A percentile compares a stretch with the other conserved stretches of the same genome.
These are phyloP conservation scores for Papilio polytes DNA, from an alignment of 1,140 invertebrate genomes.

Conservation along the genomic window DNA sequence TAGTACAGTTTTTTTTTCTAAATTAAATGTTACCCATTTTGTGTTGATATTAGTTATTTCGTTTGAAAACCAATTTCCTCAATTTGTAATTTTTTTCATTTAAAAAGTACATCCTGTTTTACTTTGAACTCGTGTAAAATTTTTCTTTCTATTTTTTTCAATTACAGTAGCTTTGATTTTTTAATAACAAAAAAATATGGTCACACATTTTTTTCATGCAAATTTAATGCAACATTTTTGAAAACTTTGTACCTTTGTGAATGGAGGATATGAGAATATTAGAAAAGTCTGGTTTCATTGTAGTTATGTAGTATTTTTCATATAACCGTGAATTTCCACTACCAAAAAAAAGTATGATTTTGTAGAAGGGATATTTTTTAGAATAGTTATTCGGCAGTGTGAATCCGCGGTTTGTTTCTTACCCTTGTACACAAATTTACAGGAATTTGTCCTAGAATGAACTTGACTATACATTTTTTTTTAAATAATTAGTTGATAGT, in stretches of 20 bases:
- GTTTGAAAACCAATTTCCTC: background rate
- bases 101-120: background rate
- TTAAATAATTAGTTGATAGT: constrained; percentile 9
- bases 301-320: background rate
- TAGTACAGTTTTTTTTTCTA: background rate
- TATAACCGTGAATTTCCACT: background rate
- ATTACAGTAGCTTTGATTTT: background rate
- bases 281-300: background rate
- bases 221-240: background rate
- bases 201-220: background rate
- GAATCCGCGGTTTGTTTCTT: background rate
- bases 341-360: background rate
- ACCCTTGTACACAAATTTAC: constrained; percentile 11
- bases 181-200: background rate
- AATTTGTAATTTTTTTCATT: background rate
- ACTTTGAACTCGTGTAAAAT: background rate
- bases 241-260: background rate
- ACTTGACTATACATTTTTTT: background rate
- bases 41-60: constrained; percentile 10
- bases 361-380: background rate
- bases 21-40: constrained; percentile 7
- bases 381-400: background rate
- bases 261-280: background rate
- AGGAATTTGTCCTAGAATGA: constrained; percentile 1
- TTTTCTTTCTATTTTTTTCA: background rate